Percentiles rank a stretch among this genome's conserved stretches.
These are phyloP conservation scores for Microplitis demolitor DNA, from an alignment of 1,140 invertebrate genomes.

Conservation along the genomic window DNA sequence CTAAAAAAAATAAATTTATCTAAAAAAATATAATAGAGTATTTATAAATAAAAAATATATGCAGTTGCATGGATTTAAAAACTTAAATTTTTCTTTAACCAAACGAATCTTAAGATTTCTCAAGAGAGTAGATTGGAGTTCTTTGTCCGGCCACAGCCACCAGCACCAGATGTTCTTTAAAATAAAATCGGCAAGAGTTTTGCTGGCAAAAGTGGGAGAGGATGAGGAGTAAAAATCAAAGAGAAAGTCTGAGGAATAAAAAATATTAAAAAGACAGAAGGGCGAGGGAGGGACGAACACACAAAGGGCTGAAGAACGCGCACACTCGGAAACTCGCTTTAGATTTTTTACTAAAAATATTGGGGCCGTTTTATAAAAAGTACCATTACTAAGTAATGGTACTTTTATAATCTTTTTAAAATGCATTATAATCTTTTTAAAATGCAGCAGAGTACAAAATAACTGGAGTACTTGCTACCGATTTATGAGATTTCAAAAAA, in stretches of 20 bases:
- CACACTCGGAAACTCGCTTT: too few relatives aligned
- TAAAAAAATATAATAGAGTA: too few relatives aligned
- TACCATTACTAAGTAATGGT: too few relatives aligned
- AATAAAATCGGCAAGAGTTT: constrained; percentile 48
- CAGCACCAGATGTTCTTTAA: constrained; percentile 55
- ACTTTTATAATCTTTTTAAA: too few relatives aligned
- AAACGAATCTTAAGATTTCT: constrained; percentile 33
- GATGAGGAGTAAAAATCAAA: constrained; percentile 13
- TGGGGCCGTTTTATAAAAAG: too few relatives aligned
- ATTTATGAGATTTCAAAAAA: too few relatives aligned
- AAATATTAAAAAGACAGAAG: constrained; percentile 4
- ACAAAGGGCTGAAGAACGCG: constrained; percentile 25
- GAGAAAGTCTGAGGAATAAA: constrained; percentile 12
- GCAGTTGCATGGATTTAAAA: too few relatives aligned
- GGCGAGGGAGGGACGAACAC: constrained; percentile 8
- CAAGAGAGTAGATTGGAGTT: constrained; percentile 33
- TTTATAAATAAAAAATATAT: neutral
- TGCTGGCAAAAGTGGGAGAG: constrained; percentile 15
- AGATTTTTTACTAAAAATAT: too few relatives aligned
- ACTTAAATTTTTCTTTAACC: neutral
- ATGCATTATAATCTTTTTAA: too few relatives aligned
- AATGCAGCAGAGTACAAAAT: too few relatives aligned
- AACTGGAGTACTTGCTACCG: too few relatives aligned
- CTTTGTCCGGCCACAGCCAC: constrained; percentile 50
- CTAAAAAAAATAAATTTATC: too few relatives aligned